Base-by-base conservation (phyloP, 2,797 vertebrate species). In the Myripristis jacobus region DNA sequence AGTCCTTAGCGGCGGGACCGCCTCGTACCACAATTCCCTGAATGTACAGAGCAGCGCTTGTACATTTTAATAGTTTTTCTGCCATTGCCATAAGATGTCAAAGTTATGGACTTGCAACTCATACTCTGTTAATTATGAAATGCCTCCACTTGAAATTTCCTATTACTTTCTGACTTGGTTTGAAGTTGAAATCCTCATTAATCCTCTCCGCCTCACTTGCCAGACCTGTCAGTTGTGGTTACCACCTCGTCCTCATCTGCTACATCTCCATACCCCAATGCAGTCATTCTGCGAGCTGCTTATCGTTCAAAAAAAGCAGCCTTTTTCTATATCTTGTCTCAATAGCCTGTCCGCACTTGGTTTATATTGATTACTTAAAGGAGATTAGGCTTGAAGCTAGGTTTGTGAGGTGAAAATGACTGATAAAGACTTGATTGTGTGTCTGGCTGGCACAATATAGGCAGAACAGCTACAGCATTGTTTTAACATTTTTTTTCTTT, bases 351-450 rank as follows among this genome's bases (percentile, higher is more conserved):
- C 73, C 62, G 62, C 58, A 61, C 13, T 60, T 66, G 48, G 46
- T 76, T 80, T 80, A 52, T 38, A 29, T 56, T 89, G 89, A 90
- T 89, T 86, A 67, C 87, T 89, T 81, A 62, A 24, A 1, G 67
- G 41, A 83, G 63, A 86, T 89, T 69, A 66, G n/a, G 6, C 59
- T 63, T 58, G 47, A 79, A 76, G 81, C 78, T 60, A 47, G 7
- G 38, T 62, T 75, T 71, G 48, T 6, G 15, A 65, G 62, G 55
- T 1, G 22, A 63, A 67, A 77, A 72, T 74, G 51, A 52, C 27
- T 43, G 46, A 81, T 72, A 60, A 70, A 80, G 57, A 55, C 64
- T 51, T 53, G 67, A 64, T 79, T 59, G 41, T 31, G 22, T 7
- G 48, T 24, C 19, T 53, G 36, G 25, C 55, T 61, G 13, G 44